Base-by-base conservation (phyloP, 2,113 vertebrate species). In the Triplophysa siluroides region DNA sequence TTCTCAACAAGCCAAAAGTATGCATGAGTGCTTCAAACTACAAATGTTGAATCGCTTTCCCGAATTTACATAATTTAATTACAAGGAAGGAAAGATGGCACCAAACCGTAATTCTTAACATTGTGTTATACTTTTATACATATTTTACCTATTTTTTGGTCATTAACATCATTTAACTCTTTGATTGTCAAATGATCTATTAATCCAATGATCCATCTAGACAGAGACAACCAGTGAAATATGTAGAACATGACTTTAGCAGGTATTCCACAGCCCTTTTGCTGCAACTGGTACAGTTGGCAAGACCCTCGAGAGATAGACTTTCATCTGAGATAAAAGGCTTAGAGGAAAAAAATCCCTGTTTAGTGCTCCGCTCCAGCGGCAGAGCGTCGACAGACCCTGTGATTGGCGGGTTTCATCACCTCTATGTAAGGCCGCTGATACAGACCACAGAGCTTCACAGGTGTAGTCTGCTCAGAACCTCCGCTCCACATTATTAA, bases 261-360 rank as follows among this genome's bases (percentile, higher is more conserved):
- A 65, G 65, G 79, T 78, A 43, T 69, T 79, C 69, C 69, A 19
- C 24, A 41, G 3, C 8, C 56, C 76, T 60, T 78, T 78, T 65
- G 45, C 52, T 62, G 29, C n/a, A 71, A 26, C 58, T 58, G 38
- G 75, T 41, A 70, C 5, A 21, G 61, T 45, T 33, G 69, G 68
- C 33, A 65, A 33, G 61, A 60, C 64, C 58, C 76, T 45, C 50
- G 38, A 68, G 45, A 50, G 29, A 60, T 24, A 68, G 74, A 81
- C 75, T 81, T 84, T 84, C 75, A 84, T 81, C 79, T 73, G 26
- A 79, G 83, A 84, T 78, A 76, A 81, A 78, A 79, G 70, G 83
- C 70, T 84, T 8, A 70, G 21, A 19, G 45, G 11, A 23, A 54
- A 69, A 77, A 76, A 76, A 67, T 73, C 61, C 62, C 33, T 69